Evolutionary conservation across 1,140 invertebrate genomes (phyloP).

Genomic region (Magallana angulata): DNA sequence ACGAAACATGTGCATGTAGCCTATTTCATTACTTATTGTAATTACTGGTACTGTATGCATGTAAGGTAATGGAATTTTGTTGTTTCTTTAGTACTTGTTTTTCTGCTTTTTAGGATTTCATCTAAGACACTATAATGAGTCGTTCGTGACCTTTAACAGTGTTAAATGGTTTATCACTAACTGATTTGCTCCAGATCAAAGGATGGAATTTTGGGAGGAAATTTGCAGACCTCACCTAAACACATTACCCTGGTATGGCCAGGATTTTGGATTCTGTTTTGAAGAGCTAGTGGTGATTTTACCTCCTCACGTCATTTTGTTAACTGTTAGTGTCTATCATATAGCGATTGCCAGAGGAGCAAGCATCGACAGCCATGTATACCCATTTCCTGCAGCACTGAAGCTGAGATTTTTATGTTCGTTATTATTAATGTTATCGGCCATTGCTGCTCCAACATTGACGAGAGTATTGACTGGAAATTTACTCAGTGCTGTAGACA

Average conservation of each 20-base stretch:
- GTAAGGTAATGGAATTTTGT: no score
- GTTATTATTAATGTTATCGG: slow-evolving; percentile 82
- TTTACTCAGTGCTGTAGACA: slow-evolving; percentile 83
- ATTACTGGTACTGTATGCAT: no score
- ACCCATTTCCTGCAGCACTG: slow-evolving; percentile 78
- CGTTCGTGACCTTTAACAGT: no score
- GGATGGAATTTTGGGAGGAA: background rate
- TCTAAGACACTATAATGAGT: background rate
- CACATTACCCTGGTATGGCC: slow-evolving; percentile 70
- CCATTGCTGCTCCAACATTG: slow-evolving; percentile 83
- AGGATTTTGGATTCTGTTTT: slow-evolving; percentile 89
- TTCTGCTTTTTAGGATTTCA: background rate
- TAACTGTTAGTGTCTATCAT: slow-evolving; percentile 88
- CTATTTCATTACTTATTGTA: no score
- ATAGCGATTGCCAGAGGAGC: slow-evolving; percentile 83
- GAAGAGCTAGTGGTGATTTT: slow-evolving; percentile 86
- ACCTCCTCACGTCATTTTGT: slow-evolving; percentile 83
- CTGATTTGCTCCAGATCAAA: no score
- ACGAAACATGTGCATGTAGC: no score
- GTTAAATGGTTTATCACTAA: no score
- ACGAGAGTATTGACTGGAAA: slow-evolving; percentile 83
- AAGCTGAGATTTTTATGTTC: slow-evolving; percentile 60
- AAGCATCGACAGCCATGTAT: slow-evolving; percentile 82
- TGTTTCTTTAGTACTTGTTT: background rate
- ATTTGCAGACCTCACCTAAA: slow-evolving; percentile 57